These are phyloP conservation scores for Sorex araneus DNA, from an alignment of 2,113 vertebrate species.

Conservation along the genomic window DNA sequence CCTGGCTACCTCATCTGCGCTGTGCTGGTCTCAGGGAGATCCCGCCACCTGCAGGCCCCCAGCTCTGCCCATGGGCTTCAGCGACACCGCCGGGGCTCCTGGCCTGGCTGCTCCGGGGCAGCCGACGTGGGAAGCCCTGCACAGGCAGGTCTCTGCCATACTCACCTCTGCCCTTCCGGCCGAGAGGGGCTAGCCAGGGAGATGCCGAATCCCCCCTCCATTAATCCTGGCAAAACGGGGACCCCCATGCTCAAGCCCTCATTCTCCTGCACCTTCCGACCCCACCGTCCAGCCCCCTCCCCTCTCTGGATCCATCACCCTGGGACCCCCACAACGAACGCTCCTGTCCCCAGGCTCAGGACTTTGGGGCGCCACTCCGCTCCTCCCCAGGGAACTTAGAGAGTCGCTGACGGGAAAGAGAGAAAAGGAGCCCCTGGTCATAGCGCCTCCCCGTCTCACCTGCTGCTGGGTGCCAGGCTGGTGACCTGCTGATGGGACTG, in stretches of 20 bases:
- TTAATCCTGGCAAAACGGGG: neutral
- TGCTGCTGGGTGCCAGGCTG: constrained; percentile 85
- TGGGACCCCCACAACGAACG: neutral
- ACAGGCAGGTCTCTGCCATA: neutral
- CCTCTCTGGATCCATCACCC: neutral
- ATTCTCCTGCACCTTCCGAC: neutral
- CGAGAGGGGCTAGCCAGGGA: too few species aligned
- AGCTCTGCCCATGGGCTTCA: too few species aligned
- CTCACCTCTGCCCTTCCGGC: neutral
- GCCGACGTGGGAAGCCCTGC: too few species aligned
- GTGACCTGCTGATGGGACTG: constrained; percentile 95
- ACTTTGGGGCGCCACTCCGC: neutral
- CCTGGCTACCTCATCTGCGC: neutral
- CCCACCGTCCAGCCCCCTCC: neutral
- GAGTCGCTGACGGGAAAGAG: neutral
- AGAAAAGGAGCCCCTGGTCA: neutral
- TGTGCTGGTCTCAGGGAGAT: neutral
- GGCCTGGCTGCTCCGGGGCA: neutral
- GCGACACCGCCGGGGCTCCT: neutral
- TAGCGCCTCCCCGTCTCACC: constrained; percentile 75
- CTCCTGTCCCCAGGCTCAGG: neutral
- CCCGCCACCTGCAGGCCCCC: too few species aligned
- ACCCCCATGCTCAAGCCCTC: neutral
- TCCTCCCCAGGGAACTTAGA: neutral
- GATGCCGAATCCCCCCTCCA: neutral